Evolutionary conservation across 1,140 invertebrate genomes (phyloP).

Genomic region (Trinorchestia longiramus): DNA sequence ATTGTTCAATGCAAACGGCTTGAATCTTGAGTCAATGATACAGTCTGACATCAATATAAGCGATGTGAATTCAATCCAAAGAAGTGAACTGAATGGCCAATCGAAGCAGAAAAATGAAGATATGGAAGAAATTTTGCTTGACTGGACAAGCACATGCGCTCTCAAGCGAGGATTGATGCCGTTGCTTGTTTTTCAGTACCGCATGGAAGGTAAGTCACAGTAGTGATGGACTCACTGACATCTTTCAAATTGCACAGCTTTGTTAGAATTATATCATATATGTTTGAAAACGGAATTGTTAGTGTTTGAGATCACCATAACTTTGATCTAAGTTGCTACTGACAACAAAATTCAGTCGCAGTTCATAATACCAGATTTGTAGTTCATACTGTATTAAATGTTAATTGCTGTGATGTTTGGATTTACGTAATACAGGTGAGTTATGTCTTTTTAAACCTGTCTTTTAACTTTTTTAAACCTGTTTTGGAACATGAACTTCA

Average conservation of each 20-base stretch:
- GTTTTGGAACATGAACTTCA: neutral
- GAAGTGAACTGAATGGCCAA: neutral
- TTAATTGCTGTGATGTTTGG: neutral
- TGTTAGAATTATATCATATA: neutral
- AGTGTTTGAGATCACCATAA: neutral
- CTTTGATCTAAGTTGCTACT: neutral
- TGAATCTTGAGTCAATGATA: neutral
- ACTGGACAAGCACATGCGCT: neutral
- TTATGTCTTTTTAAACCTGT: neutral
- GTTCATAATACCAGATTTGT: neutral
- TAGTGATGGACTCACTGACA: neutral
- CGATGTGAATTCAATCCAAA: neutral
- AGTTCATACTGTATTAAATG: neutral
- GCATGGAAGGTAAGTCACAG: constrained; percentile 3
- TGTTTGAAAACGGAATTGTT: neutral
- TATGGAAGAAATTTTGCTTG: neutral
- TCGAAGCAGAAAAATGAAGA: neutral
- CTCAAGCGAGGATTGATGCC: neutral
- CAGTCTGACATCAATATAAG: neutral
- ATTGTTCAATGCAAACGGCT: neutral
- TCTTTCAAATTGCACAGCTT: neutral
- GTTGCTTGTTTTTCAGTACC: neutral
- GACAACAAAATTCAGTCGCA: neutral
- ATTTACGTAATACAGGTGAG: neutral
- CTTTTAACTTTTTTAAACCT: neutral